Conservation (phyloP, 2,797 vertebrate species). For the Acomys russatus region DNA sequence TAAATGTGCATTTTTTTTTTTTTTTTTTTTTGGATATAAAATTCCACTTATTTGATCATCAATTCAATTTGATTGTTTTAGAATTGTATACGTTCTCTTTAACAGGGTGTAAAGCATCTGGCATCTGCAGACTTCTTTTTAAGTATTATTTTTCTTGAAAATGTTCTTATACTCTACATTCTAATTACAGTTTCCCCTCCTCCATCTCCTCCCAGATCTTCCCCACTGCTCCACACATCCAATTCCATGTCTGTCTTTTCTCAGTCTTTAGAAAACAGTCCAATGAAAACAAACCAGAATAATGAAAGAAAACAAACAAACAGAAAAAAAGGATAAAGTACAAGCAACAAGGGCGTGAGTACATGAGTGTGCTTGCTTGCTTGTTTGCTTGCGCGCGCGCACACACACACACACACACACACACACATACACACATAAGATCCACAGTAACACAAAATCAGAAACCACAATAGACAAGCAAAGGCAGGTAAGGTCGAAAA, state of each 20-base stretch:
- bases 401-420: too few relatives aligned
- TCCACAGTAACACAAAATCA: not conserved
- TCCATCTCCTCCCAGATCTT: not conserved
- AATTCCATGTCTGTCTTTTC: not conserved
- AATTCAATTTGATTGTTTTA: conserved; percentile 81
- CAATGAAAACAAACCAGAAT: not conserved
- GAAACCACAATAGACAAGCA: not conserved
- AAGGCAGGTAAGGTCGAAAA: not conserved
- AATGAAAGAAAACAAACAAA: not conserved
- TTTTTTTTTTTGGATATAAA: conserved; percentile 85
- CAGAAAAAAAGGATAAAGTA: not conserved
- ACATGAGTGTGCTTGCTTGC: not conserved
- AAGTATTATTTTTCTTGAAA: not conserved
- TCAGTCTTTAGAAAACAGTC: not conserved
- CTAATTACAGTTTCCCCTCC: not conserved
- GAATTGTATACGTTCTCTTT: conserved; percentile 76
- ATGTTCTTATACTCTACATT: not conserved
- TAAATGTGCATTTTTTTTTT: not conserved
- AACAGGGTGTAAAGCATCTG: conserved; percentile 66
- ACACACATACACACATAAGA: not conserved
- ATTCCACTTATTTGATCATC: conserved; percentile 86
- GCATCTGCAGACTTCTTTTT: conserved; percentile 69
- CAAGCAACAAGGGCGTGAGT: not conserved
- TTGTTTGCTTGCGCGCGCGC: too few relatives aligned
- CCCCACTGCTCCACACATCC: not conserved